These are phyloP conservation scores for Callopanchax toddi DNA, from an alignment of 2,113 vertebrate species.

Conservation along the genomic window DNA sequence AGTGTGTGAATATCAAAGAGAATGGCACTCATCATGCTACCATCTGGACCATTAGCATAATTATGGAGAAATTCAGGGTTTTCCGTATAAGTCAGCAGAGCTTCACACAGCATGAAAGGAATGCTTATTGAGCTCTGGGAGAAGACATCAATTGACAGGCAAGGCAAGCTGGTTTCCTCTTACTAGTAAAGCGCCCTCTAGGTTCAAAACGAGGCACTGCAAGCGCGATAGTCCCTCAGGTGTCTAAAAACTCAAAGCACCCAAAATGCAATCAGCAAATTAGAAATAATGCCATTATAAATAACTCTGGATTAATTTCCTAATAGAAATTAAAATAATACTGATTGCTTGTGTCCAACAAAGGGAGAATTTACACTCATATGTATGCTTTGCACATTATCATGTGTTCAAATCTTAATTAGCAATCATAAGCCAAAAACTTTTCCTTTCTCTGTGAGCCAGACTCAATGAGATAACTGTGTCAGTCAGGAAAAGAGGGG, in stretches of 20 bases:
- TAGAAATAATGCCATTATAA: constrained; percentile 26
- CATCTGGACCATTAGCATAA: constrained; percentile 81
- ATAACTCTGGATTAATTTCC: constrained; percentile 28
- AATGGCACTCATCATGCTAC: constrained; percentile 74
- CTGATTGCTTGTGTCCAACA: not conserved
- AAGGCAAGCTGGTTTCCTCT: constrained; percentile 15
- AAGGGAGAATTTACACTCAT: not conserved
- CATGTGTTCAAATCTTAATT: constrained; percentile 21
- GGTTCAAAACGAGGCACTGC: constrained; percentile 15
- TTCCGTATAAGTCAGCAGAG: constrained; percentile 68
- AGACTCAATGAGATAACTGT: constrained; percentile 19
- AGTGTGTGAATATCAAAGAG: constrained; percentile 72
- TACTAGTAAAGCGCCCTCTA: constrained; percentile 59
- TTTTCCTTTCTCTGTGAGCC: constrained; percentile 11
- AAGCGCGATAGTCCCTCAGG: constrained; percentile 18
- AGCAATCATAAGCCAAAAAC: constrained; percentile 19
- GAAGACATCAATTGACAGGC: constrained; percentile 39
- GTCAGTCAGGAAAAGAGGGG: constrained; percentile 11
- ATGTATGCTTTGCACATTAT: not conserved
- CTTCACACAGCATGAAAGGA: constrained; percentile 72
- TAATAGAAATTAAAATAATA: constrained; percentile 9
- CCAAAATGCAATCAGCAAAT: constrained; percentile 9
- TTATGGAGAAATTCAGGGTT: constrained; percentile 72
- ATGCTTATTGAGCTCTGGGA: constrained; percentile 64
- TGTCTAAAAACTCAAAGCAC: not conserved